Base-by-base conservation (phyloP, 2,797 vertebrate species). In the Pipistrellus nathusii region DNA sequence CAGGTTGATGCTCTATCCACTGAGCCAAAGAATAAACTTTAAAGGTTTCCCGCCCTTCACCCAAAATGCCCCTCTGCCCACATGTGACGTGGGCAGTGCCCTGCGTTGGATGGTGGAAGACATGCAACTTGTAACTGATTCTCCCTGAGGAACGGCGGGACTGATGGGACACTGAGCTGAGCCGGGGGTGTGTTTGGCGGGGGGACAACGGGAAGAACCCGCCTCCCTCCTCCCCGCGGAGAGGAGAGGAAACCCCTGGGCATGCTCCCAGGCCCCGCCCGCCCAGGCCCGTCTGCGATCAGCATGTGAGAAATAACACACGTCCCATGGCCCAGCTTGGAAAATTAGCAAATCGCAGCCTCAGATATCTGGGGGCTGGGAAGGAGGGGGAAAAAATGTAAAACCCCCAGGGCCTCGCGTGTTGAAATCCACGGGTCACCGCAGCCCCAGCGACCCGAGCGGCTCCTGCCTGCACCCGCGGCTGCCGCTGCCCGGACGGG, bases 301-400 rank as follows among this genome's bases (percentile, higher is more conserved):
- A 4, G 30, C 41, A 0, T 8, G 81, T 30, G 21, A 94, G 88
- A 95, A 96, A 51, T 3, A 25, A 85, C 0, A n/a, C 62, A 85
- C 57, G 8, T 90, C 85, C 62, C 68, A 71, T 96, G 96, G 96
- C 96, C 91, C 94, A 85, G 53, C 93, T 95, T 95, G 93, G 96
- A 96, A 96, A 97, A 96, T 97, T 80, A 96, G 38, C 0, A 82
- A 41, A 41, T 93, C 94, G 91, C 94, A 88, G 92, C 96, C 96
- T 96, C 69, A n/a, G 27, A 75, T 62, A 13, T 71, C 87, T 92
- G 32, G 41, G 80, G 73, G 96, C 96, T 82, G 81, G 90, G 94
- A 96, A 94, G 96, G 95, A 77, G 75, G 38, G 38, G 38, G n/a
- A 12, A 94, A 68, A 44, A 44, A 66, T 62, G 93, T 68, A 94